phyloP scores from a whole-genome alignment of 2,113 vertebrate genomes.

The Tenrec ecaudatus region DNA sequence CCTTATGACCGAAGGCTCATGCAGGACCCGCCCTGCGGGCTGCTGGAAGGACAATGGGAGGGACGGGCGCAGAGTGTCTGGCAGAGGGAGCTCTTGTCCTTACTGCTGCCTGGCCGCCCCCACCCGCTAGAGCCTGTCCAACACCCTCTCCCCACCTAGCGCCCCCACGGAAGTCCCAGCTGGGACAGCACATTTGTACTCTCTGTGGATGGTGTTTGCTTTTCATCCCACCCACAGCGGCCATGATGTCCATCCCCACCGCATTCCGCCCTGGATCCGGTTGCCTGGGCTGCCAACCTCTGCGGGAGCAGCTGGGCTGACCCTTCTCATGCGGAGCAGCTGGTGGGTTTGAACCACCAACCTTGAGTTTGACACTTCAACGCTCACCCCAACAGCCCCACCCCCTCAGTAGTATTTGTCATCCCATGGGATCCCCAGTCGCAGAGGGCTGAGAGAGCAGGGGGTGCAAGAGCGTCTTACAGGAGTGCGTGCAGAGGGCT shows the following conservation, averaged over 20 bases:
- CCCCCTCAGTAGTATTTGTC: background rate
- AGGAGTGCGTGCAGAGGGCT: too few species aligned
- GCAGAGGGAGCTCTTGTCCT: background rate
- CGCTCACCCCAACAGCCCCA: background rate
- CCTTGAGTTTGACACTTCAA: too few species aligned
- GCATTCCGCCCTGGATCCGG: too few species aligned
- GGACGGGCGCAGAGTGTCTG: background rate
- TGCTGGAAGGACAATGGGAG: background rate
- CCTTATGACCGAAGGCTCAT: background rate
- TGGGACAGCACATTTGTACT: background rate
- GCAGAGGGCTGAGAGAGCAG: background rate
- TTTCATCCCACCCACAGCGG: too few species aligned
- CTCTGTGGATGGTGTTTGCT: too few species aligned
- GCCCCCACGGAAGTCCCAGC: background rate
- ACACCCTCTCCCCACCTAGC: too few species aligned
- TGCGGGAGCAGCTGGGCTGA: too few species aligned
- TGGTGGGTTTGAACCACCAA: too few species aligned
- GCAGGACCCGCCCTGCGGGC: background rate
- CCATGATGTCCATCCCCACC: too few species aligned
- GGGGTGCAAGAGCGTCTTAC: background rate
- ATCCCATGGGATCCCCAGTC: background rate
- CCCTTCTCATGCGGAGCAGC: too few species aligned
- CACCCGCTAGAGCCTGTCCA: background rate
- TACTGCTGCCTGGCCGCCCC: background rate
- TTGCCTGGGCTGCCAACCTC: too few species aligned